phyloP scores from a whole-genome alignment of 2,113 vertebrate species.

The Petrocephalus microphthalmus region DNA sequence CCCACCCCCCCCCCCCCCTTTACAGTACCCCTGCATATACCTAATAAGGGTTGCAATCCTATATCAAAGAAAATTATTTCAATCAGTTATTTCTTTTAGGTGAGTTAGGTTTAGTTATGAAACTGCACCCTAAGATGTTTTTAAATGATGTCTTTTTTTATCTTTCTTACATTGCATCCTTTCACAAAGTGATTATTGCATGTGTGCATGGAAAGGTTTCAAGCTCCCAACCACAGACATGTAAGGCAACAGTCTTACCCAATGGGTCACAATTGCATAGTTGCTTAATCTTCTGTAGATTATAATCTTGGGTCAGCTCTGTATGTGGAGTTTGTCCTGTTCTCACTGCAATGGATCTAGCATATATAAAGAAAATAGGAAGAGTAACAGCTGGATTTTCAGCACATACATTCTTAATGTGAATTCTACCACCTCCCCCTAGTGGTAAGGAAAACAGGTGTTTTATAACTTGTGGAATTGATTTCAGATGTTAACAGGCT shows the following conservation, averaged over 20 bases:
- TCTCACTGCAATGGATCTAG: not conserved
- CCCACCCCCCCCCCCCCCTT: too few relatives aligned
- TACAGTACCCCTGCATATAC: too few relatives aligned
- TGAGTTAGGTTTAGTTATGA: not conserved
- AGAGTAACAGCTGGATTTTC: not conserved
- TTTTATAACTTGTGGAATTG: not conserved
- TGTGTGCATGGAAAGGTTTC: not conserved
- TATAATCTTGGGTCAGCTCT: too few relatives aligned
- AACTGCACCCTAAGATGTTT: not conserved
- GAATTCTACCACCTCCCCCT: not conserved
- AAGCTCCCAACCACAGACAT: too few relatives aligned
- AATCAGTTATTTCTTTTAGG: not conserved
- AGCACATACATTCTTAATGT: not conserved
- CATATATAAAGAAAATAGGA: not conserved
- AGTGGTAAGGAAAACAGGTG: not conserved
- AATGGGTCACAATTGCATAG: too few relatives aligned
- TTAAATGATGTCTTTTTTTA: not conserved
- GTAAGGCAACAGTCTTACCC: not conserved
- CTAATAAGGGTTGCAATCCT: not conserved
- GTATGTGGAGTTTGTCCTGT: too few relatives aligned
- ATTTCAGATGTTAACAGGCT: not conserved
- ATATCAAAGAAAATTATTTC: not conserved
- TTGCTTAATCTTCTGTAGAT: too few relatives aligned
- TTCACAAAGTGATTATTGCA: not conserved
- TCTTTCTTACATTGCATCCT: not conserved